Evolutionary conservation across 2,888 invertebrate genomes (phyloP), one percentile per base, ranked within the genome.

Genomic region (Trachelus troglodyta): DNA sequence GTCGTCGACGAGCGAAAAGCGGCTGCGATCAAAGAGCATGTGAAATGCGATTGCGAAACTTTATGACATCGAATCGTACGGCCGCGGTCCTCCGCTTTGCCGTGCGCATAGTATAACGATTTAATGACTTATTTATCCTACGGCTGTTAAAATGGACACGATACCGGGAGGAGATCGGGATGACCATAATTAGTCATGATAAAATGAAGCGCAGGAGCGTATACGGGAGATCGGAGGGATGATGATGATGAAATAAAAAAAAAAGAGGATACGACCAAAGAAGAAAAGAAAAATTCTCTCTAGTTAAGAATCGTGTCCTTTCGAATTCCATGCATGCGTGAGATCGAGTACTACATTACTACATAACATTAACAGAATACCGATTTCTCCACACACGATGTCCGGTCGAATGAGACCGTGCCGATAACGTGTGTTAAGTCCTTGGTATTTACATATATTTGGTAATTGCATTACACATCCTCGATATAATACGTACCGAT

Each of bases 361-460:
- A 34, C 56, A 56, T 56, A 23, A 56, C 56, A 56, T 56, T 56
- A 56, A 56, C 56, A 9, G 56, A 56, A 56, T 23, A 56, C 56
- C 56, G 56, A 56, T 56, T 56, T 56, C 56, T 56, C 56, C 56
- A 23, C 23, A 4, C 33, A 73, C 34, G 73, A 73, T 68, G 73
- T 76, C 34, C n/a, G 73, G 73, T 56, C 68, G 71, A 73, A 74
- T 68, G 73, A 77, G 77, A 35, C 69, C 68, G 69, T 73, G 9
- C 56, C 9, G 23, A 23, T 56, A 56, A 23, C 56, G 56, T 9
- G 23, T 23, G 9, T 56, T 2, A 9, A 56, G 23, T 56, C 56
- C 56, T 23, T 56, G 56, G 9, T 23, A 56, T 56, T 56, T 56
- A 23, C 56, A 56, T 56, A 56, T 23, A 56, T 56, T 56, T 23